Conservation (phyloP, 1,140 invertebrate genomes). For the Calephelis virginiensis region DNA sequence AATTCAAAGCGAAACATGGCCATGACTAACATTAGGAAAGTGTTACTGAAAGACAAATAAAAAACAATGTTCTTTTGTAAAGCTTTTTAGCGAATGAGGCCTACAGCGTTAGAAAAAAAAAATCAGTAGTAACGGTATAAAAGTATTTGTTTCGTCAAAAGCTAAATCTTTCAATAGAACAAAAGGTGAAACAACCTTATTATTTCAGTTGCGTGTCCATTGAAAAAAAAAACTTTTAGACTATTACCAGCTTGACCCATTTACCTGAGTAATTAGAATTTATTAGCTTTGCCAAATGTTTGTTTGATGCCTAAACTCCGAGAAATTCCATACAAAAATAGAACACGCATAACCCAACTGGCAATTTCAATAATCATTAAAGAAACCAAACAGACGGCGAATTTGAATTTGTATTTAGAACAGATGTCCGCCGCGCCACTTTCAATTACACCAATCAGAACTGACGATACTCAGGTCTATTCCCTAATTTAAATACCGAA, state of each 20-base stretch:
- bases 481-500: constrained; percentile 63
- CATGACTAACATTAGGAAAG: too few species aligned
- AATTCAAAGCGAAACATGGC: too few species aligned
- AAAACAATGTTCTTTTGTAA: too few species aligned
- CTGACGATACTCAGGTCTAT: constrained; percentile 53
- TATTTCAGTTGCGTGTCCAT: not conserved
- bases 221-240: constrained; percentile 15
- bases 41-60: too few species aligned
- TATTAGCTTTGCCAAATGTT: constrained; percentile 23
- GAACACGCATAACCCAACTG: constrained; percentile 55
- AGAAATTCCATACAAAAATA: constrained; percentile 57
- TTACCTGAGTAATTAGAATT: constrained; percentile 26
- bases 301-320: constrained; percentile 24
- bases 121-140: too few species aligned
- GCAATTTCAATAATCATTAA: constrained; percentile 72
- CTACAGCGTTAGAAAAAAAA: not conserved
- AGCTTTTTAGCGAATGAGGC: too few species aligned
- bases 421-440: constrained; percentile 60
- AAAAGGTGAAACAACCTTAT: not conserved
- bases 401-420: constrained; percentile 58
- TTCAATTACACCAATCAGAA: constrained; percentile 53
- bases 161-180: not conserved
- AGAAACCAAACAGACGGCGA: constrained; percentile 62
- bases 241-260: constrained; percentile 17
- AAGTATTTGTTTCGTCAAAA: too few species aligned